phyloP scores from a whole-genome alignment of 2,888 invertebrate species.

The Harpagoxenus sublaevis region DNA sequence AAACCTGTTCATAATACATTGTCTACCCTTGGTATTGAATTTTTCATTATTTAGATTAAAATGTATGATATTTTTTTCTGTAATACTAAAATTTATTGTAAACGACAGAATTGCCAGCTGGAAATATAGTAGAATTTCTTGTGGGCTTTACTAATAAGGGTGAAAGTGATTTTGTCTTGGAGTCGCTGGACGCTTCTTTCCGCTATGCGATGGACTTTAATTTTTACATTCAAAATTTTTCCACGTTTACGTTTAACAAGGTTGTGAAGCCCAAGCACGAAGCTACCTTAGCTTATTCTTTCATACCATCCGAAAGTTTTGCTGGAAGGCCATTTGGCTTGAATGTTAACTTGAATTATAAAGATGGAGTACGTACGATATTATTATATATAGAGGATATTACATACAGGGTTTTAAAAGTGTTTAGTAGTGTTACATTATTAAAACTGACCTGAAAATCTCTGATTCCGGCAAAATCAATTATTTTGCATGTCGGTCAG shows the following conservation, averaged over 20 bases:
- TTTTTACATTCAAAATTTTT: conserved; percentile 99
- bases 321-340: conserved; percentile 98
- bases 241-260: conserved; percentile 94
- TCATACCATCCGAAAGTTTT: conserved; percentile 98
- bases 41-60: not conserved
- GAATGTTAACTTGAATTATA: conserved; percentile 96
- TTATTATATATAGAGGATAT: not conserved
- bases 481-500: not conserved
- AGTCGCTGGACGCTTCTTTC: conserved; percentile 98
- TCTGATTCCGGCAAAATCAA: not conserved
- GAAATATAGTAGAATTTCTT: conserved; percentile 96
- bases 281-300: conserved; percentile 97
- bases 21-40: conserved; percentile 80
- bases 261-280: conserved; percentile 96
- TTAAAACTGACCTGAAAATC: not conserved
- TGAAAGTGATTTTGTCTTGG: conserved; percentile 95
- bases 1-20: conserved; percentile 88
- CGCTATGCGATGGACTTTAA: conserved; percentile 99
- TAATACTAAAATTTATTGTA: conserved; percentile 1
- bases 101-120: conserved; percentile 94
- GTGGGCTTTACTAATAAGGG: conserved; percentile 99
- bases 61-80: conserved; percentile 17
- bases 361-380: conserved; percentile 88
- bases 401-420: not conserved
- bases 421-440: not conserved